Percentiles rank a stretch among this genome's conserved stretches.
These are phyloP conservation scores for Eubasilissa regina DNA, from an alignment of 1,140 invertebrate species.

Conservation along the genomic window DNA sequence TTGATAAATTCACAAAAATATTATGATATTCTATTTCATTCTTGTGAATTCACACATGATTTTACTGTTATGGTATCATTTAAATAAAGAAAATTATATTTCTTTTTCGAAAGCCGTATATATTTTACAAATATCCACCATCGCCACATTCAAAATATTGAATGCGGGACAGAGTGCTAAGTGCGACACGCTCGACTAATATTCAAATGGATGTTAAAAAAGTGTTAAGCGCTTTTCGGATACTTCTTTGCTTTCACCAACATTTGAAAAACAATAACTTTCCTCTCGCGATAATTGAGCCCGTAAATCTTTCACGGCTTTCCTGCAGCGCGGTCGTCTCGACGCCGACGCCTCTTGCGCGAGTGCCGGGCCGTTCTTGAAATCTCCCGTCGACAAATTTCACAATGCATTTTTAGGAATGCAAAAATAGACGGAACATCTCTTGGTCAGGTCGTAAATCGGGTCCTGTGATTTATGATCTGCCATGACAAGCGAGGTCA, in stretches of 20 bases:
- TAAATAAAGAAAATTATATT: too few species aligned
- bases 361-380: background rate
- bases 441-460: background rate
- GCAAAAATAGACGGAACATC: background rate
- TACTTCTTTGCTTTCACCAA: background rate
- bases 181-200: background rate
- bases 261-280: slow-evolving; percentile 17
- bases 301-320: slow-evolving; percentile 4
- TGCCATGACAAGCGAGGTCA: background rate
- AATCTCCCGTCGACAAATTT: background rate
- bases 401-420: slow-evolving; percentile 22
- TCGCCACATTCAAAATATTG: too few species aligned
- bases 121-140: too few species aligned
- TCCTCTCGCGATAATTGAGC: slow-evolving; percentile 19
- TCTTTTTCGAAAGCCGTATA: too few species aligned
- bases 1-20: too few species aligned
- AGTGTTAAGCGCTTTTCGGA: background rate
- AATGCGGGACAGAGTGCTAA: background rate
- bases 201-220: background rate
- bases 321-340: background rate
- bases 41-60: too few species aligned
- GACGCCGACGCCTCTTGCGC: slow-evolving; percentile 7
- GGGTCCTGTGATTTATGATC: background rate
- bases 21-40: too few species aligned
- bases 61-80: too few species aligned